Evolutionary conservation across 2,797 vertebrate species (phyloP).

Genomic region (Peromyscus eremicus): DNA sequence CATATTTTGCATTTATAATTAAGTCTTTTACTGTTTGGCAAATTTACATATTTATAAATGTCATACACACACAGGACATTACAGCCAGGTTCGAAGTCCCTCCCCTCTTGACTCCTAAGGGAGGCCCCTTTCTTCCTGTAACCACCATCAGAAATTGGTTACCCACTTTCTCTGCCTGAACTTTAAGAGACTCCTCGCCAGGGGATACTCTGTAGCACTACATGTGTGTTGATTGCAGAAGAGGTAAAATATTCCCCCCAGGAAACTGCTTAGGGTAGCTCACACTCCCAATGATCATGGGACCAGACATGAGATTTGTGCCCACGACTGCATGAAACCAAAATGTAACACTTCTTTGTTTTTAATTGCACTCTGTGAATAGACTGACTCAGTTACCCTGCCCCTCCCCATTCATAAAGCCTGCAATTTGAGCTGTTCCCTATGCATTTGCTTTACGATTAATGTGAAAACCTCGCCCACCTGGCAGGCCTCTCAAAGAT

Average conservation of each 20-base stretch:
- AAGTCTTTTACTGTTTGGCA: background rate
- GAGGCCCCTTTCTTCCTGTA: background rate
- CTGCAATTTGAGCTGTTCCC: background rate
- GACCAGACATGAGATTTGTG: background rate
- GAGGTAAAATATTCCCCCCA: background rate
- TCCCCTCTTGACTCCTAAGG: background rate
- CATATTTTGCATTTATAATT: background rate
- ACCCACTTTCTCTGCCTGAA: background rate
- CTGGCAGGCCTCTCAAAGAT: background rate
- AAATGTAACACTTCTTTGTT: background rate
- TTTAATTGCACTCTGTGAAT: background rate
- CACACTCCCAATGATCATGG: background rate
- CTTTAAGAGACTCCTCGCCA: background rate
- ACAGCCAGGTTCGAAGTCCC: background rate
- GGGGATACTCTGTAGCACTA: accelerated
- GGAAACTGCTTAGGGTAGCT: background rate
- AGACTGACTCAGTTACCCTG: too few species aligned
- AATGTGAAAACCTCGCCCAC: background rate
- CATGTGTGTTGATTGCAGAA: background rate
- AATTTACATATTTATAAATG: background rate
- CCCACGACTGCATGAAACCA: background rate
- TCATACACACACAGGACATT: background rate
- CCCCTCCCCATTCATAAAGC: background rate
- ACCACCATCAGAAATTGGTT: background rate
- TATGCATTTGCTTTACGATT: background rate